These are phyloP conservation scores for Argyrosomus japonicus DNA, from an alignment of 2,113 vertebrate genomes.

Conservation along the genomic window DNA sequence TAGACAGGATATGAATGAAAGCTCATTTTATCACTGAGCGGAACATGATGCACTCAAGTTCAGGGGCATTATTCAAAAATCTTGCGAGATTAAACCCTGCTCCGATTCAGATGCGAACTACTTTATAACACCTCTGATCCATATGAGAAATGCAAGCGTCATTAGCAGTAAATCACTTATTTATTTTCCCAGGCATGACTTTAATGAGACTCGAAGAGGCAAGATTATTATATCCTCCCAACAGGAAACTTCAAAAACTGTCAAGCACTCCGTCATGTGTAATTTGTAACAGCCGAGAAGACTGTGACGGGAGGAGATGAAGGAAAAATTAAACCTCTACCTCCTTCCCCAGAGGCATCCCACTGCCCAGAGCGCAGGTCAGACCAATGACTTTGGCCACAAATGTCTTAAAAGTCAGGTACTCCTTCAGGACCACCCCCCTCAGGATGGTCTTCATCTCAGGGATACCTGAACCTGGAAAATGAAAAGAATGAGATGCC, in stretches of 20 bases:
- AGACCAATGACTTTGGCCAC: constrained; percentile 98
- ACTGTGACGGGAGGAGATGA: constrained; percentile 5
- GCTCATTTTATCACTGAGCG: constrained; percentile 25
- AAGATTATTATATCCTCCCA: constrained; percentile 10
- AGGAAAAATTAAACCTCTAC: constrained; percentile 75
- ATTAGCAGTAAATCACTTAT: constrained; percentile 38
- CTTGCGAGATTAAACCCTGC: constrained; percentile 28
- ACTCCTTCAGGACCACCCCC: constrained; percentile 97
- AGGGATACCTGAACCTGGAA: constrained; percentile 94
- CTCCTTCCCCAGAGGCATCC: constrained; percentile 99
- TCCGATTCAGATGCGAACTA: constrained; percentile 35
- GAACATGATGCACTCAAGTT: constrained; percentile 23
- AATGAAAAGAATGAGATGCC: constrained; percentile 11
- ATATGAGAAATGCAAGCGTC: constrained; percentile 17
- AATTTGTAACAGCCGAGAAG: constrained; percentile 22
- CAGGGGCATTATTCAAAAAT: constrained; percentile 27
- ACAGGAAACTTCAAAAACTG: constrained; percentile 29
- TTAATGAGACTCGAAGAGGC: constrained; percentile 38
- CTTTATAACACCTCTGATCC: constrained; percentile 21
- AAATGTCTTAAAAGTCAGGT: constrained; percentile 98
- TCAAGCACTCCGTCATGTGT: constrained; percentile 22
- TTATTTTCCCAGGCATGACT: constrained; percentile 33
- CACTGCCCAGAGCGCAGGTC: constrained; percentile 96
- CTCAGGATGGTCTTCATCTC: constrained; percentile 99
- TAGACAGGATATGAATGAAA: constrained; percentile 11